phyloP scores from a whole-genome alignment of 2,888 invertebrate species.

The Colletes collaris region DNA sequence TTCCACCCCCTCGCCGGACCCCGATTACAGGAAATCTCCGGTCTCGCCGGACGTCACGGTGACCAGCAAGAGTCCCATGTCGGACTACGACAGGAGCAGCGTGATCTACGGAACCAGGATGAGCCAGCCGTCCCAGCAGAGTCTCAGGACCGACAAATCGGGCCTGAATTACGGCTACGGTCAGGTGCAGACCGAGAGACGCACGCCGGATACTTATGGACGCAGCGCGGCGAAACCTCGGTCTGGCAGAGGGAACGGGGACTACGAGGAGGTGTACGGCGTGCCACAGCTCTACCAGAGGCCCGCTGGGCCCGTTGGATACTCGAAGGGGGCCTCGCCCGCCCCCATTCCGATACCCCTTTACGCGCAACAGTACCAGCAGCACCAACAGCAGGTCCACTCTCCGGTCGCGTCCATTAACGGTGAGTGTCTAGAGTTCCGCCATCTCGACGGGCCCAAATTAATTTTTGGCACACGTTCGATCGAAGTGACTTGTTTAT shows the following conservation, averaged over 20 bases:
- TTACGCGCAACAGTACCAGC: constrained; percentile 72
- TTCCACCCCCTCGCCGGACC: constrained; percentile 87
- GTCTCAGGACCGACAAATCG: constrained; percentile 78
- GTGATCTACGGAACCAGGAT: constrained; percentile 69
- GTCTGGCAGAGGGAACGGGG: constrained; percentile 83
- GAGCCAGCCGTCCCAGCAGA: constrained; percentile 72
- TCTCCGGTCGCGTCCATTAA: constrained; percentile 61
- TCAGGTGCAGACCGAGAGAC: constrained; percentile 85
- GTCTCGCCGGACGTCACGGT: constrained; percentile 74
- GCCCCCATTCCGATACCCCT: constrained; percentile 77
- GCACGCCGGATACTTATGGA: constrained; percentile 93
- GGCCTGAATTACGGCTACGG: constrained; percentile 81
- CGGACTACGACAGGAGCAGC: constrained; percentile 77
- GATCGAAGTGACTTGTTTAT: no score
- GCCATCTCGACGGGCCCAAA: no score
- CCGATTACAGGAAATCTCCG: constrained; percentile 75
- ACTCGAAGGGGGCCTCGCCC: constrained; percentile 69
- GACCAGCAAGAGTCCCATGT: constrained; percentile 74
- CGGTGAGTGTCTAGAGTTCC: constrained; percentile 50
- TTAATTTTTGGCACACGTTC: no score
- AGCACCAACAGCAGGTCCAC: constrained; percentile 61
- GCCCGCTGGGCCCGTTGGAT: constrained; percentile 75
- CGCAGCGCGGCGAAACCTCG: constrained; percentile 83
- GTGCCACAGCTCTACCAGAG: constrained; percentile 79
- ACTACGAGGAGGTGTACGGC: constrained; percentile 91